Conservation (phyloP, 2,113 vertebrate genomes). For the Dipodomys spectabilis region DNA sequence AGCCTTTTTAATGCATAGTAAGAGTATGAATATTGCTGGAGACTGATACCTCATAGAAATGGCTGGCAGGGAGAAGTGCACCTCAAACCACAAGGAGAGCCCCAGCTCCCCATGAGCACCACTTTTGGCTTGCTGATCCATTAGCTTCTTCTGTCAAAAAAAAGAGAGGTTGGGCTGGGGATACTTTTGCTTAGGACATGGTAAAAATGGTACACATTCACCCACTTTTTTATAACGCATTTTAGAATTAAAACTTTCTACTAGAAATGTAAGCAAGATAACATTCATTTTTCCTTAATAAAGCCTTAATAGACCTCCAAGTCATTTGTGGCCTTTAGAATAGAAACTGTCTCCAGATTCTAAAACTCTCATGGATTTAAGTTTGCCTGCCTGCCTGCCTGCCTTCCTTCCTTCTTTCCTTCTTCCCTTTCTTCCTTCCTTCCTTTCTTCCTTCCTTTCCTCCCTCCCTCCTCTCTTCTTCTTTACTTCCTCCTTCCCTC, state of each 20-base stretch:
- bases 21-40: neutral
- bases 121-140: neutral
- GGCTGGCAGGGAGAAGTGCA: neutral
- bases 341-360: neutral
- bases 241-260: neutral
- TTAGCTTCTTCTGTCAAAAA: neutral
- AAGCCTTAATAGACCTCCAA: neutral
- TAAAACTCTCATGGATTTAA: neutral
- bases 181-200: neutral
- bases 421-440: no score
- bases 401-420: no score
- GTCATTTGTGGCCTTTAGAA: neutral
- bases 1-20: neutral
- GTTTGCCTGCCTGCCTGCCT: neutral
- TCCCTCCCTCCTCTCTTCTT: no score
- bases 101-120: neutral
- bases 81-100: neutral
- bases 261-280: neutral
- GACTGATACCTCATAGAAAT: neutral
- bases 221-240: neutral
- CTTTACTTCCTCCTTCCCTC: no score
- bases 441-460: no score
- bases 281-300: neutral
- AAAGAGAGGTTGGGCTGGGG: neutral
- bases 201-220: neutral